Base-by-base conservation (phyloP, 2,888 invertebrate species). In the Rhabditophanes sp. region DNA sequence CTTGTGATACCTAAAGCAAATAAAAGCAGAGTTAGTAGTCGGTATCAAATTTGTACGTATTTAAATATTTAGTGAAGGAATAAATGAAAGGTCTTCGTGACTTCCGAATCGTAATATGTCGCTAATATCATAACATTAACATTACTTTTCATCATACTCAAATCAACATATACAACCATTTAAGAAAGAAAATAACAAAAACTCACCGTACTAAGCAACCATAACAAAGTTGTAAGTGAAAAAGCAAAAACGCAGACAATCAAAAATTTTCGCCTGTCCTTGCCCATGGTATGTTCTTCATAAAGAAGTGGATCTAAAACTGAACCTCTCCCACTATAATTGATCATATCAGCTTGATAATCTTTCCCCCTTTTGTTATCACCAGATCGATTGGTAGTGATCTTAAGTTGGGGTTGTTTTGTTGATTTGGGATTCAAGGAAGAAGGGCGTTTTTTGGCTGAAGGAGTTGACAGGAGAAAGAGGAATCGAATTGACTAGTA, bases 211-310 rank as follows among this genome's bases (percentile, higher is more conserved):
- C 49, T 50, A 26, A 56, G 33, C 1, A 56, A 35, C 56, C 56
- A 56, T n/a, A 56, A 38, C 9, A 57, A 38, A 19, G 48, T 45
- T 12, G 44, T 42, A 24, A 57, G 32, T 6, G 50, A 44, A 30
- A 41, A 33, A 33, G 56, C 56, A 35, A 56, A 56, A 11, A 54
- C 39, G 17, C 46, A 45, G 12, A 56, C 35, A 25, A 56, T 52
- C 17, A 56, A 32, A 36, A 57, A 56, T 17, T 46, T 42, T 16
- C 53, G 35, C 8, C 50, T 35, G 25, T 53, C 53, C 30, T 46
- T 40, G 32, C 44, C 35, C 35, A 51, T 42, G 12, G 39, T 31
- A 19, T 24, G 26, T 9, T 51, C 36, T 19, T 50, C 45, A 25
- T 40, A 39, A 18, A 46, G 26, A 23, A 44, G 30, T 11, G 33